A percentile compares a stretch with the other conserved stretches of the same genome.
Conservation (phyloP, 2,113 vertebrate species). For the Montifringilla adamsi region DNA sequence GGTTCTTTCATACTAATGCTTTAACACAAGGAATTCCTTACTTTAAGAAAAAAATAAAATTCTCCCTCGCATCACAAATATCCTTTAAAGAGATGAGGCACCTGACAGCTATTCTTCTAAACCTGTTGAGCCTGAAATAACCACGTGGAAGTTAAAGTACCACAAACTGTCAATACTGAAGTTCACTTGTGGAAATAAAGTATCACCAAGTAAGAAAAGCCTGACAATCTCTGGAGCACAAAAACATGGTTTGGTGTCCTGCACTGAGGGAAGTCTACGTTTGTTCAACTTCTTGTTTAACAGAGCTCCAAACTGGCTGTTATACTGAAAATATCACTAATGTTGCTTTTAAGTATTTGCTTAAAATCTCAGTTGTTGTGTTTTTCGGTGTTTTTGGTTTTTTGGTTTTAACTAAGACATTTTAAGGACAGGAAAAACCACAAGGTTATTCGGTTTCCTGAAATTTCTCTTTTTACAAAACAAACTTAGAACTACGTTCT, state of each 20-base stretch:
- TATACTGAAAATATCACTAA: neutral
- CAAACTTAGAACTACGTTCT: neutral
- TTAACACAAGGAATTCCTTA: neutral
- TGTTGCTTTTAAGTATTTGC: neutral
- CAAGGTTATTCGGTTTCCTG: neutral
- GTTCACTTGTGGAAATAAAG: neutral
- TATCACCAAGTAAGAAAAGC: neutral
- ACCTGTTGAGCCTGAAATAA: neutral
- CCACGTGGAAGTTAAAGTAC: neutral
- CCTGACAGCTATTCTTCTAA: neutral
- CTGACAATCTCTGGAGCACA: neutral
- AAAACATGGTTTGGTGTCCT: neutral
- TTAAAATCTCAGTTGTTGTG: neutral
- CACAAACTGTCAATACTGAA: neutral
- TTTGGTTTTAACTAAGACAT: neutral
- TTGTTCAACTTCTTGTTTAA: neutral
- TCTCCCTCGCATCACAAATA: neutral
- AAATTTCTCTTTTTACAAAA: neutral
- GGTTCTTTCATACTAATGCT: neutral
- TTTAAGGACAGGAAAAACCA: neutral
- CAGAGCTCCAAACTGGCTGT: neutral
- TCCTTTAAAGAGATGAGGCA: neutral
- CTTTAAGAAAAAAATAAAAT: neutral
- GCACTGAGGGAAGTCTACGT: accelerated
- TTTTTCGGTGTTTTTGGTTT: accelerated